Conservation (phyloP, 2,888 invertebrate species). For the Acronicta alni region DNA sequence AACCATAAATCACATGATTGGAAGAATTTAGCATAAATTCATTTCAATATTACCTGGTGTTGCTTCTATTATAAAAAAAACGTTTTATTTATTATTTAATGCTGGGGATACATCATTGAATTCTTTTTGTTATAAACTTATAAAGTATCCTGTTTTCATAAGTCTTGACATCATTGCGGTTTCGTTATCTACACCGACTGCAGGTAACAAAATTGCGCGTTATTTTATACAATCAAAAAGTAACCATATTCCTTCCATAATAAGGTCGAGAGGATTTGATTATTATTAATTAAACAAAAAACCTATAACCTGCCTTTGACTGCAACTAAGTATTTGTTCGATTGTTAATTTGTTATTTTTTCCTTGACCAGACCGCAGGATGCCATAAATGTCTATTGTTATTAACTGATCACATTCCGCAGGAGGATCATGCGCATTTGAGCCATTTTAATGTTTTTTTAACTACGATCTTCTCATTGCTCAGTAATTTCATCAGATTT, state of each 20-base stretch:
- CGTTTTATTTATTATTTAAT: too few relatives aligned
- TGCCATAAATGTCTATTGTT: slow-evolving; percentile 7
- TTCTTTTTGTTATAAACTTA: too few relatives aligned
- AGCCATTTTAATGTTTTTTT: too few relatives aligned
- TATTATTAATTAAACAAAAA: slow-evolving; percentile 15
- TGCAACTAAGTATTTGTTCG: slow-evolving; percentile 17
- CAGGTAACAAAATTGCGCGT: slow-evolving; percentile 18
- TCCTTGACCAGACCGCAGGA: slow-evolving; percentile 30
- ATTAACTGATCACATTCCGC: slow-evolving; percentile 6
- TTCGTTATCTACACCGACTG: slow-evolving; percentile 13
- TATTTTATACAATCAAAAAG: slow-evolving; percentile 11
- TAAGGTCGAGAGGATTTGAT: slow-evolving; percentile 7
- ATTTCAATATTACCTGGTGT: too few relatives aligned
- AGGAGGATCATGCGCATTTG: not conserved
- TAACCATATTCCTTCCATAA: slow-evolving; percentile 11
- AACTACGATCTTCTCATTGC: not conserved
- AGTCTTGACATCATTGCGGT: slow-evolving; percentile 6
- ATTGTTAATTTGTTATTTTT: slow-evolving; percentile 31
- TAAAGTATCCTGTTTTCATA: too few relatives aligned
- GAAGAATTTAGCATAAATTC: too few relatives aligned
- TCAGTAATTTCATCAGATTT: not conserved
- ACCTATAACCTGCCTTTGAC: slow-evolving; percentile 7
- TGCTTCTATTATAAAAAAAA: too few relatives aligned
- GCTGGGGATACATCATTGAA: too few relatives aligned
- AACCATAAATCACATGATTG: too few relatives aligned